Base-by-base conservation (phyloP, 2,113 vertebrate species). In the Sylvietta virens region DNA sequence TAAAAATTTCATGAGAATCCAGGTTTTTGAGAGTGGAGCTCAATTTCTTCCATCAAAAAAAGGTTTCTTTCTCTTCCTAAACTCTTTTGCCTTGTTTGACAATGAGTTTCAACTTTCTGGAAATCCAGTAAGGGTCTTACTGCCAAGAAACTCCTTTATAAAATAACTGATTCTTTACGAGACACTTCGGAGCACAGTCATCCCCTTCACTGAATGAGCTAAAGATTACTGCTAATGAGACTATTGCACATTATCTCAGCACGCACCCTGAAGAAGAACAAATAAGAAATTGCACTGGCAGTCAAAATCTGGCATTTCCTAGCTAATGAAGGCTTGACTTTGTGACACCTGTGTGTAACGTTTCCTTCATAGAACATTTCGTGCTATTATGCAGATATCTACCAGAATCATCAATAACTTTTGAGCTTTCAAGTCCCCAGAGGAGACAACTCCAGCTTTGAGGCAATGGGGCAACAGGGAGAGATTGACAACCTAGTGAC, bases 211-310 rank as follows among this genome's bases (percentile, higher is more conserved):
- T 72, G 77, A 96, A 91, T 17, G 61, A 92, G 85, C 73, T 81
- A 40, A 74, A 88, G 77, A 94, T 91, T 86, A 85, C 62, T 35
- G 45, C 74, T 94, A 92, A 96, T 69, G 88, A 92, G 92, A 94
- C 53, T 88, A 90, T 8, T 73, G 72, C 58, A 91, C 80, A 65
- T 86, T 81, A 91, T 61, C 76, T 60, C 5, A 0, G 40, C 3
- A 5, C 0, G 1, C 19, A 81, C 31, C 28, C 61, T 39, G 48
- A 90, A 91, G 65, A 94, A 87, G 39, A 89, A 44, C 44, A 92
- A 90, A 45, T 78, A 69, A 47, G 64, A 86, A 50, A 58, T 17
- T 83, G 33, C 61, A 39, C 35, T 48, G 42, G 70, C 61, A 92
- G 73, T 39, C 66, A 85, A 76, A 94, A 48, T 44, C 65, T 80